Evolutionary conservation across 1,140 invertebrate species (phyloP), one percentile per base, ranked within the genome.

Genomic region (Caenorhabditis inopinata): DNA sequence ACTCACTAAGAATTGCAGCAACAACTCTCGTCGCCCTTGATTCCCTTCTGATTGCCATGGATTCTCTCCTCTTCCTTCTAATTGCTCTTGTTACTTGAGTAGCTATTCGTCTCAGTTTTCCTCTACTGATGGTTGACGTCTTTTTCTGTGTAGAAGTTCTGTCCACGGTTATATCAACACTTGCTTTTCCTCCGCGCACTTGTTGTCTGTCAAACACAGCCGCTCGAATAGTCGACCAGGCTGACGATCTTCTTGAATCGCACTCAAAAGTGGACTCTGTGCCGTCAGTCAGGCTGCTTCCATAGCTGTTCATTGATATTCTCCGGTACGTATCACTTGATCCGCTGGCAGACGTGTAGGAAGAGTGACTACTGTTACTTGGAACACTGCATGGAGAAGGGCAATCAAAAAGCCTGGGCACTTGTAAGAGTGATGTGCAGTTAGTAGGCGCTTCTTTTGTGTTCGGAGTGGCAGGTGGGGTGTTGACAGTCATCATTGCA

Each of bases 271-370:
- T 82, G 1, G 46, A 58, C 14, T 82, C 81, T 7, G 81, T 82
- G 0, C 62, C 78, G 62, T 82, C 81, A 16, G 81, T 82, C 21
- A 82, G 21, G 35, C 62, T 80, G 29, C 81, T 82, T 9, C 81
- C 81, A 23, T 80, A 82, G n/a, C 78, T 80, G 46, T 82, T 79
- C 81, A 82, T 82, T 25, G 81, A 82, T 12, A 82, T 80, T 18
- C 81, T 53, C 11, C 81, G 21, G 38, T 74, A 80, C 2, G 76
- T 80, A 27, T 82, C 76, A 75, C 73, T 82, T 23, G 80, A 82
- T 29, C 78, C 81, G 48, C 78, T 80, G 1, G 78, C 81, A 18
- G 81, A 82, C 3, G 81, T 82, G 25, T 82, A 82, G 12, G 81
- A 82, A 29, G 81, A 82, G 27, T 82, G 78, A 62, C 78, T 76